phyloP scores from a whole-genome alignment of 37 sponge, comb jelly and placozoan genomes.

The Aplysina aerophoba region DNA sequence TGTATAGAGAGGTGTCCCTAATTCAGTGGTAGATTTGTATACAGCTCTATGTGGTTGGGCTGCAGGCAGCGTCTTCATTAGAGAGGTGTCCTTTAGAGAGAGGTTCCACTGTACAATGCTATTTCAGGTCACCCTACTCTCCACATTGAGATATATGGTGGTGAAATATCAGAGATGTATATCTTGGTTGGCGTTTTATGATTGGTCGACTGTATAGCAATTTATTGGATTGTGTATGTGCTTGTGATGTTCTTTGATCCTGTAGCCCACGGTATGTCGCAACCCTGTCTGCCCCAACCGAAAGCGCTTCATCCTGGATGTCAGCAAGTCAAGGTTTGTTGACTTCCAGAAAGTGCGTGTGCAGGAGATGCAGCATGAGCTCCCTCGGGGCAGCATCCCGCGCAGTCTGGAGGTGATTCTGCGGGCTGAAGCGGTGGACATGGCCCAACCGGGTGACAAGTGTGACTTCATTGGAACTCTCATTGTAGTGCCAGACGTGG shows the following conservation, averaged over 20 bases:
- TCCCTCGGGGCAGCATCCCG: slow-evolving; percentile 96
- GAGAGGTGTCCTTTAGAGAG: too few species aligned
- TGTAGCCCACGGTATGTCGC: slow-evolving; percentile 88
- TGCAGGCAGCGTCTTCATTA: too few species aligned
- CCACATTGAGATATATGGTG: not conserved
- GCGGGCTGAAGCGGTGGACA: slow-evolving; percentile 92
- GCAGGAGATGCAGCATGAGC: slow-evolving; percentile 97
- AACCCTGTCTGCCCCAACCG: slow-evolving; percentile 93
- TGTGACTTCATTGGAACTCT: slow-evolving; percentile 99
- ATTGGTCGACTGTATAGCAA: too few species aligned
- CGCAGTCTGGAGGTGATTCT: slow-evolving; percentile 93
- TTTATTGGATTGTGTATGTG: too few species aligned
- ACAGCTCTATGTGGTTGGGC: too few species aligned
- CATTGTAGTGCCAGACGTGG: slow-evolving; percentile 96
- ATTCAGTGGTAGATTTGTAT: too few species aligned
- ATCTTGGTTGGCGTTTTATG: not conserved
- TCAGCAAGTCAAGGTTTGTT: slow-evolving; percentile 86
- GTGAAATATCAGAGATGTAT: not conserved
- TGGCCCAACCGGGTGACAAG: slow-evolving; percentile 96
- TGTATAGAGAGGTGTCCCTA: too few species aligned
- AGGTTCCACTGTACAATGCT: too few species aligned
- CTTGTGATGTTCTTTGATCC: not conserved
- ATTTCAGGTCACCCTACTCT: too few species aligned
- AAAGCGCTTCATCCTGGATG: slow-evolving; percentile 85
- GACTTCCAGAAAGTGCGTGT: slow-evolving; percentile 99